Evolutionary conservation across 2,797 vertebrate genomes (phyloP), one percentile per base, ranked within the genome.

Genomic region (Falco concolor): DNA sequence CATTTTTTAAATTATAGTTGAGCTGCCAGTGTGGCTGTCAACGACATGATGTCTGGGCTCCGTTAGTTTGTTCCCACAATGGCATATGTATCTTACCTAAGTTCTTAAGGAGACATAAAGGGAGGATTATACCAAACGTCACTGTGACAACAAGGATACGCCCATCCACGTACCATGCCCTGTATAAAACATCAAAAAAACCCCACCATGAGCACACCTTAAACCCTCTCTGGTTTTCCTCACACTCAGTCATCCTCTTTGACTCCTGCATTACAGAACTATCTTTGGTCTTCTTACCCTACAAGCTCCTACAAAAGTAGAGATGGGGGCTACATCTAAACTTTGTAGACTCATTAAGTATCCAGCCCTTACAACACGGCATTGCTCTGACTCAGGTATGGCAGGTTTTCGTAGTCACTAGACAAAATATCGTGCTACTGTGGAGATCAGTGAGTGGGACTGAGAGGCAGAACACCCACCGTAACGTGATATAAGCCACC

Each of bases 61-160:
- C n/a, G 59, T 70, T 75, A 72, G 72, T 87, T 89, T 45, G 80
- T 68, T 68, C 21, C 49, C 6, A 5, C 32, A 63, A 87, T 17
- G 10, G 17, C 27, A 69, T 91, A 81, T 84, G 65, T 40, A 67
- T 94, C 97, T 98, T 98, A 99, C 99, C 99, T 94, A 99, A 98
- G 81, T 99, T 99, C 97, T 98, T 99, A 97, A 99, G 98, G 86
- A 99, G 97, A 95, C 99, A 99, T 80, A 99, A 98, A 23, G 99
- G 99, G 25, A 99, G 98, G 96, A 99, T 99, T 95, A 99, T 97
- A 91, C 92, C 96, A 65, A 98, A 86, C 0, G 98, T 99, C 86
- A 99, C 99, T 14, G 98, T 65, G 64, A 99, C 97, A 78, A 99
- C 99, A 94, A 99, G 98, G 95, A 99, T 86, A n/a, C 99, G 98